These are phyloP conservation scores for Bagarius yarrelli DNA, from an alignment of 2,113 vertebrate species.

Conservation along the genomic window DNA sequence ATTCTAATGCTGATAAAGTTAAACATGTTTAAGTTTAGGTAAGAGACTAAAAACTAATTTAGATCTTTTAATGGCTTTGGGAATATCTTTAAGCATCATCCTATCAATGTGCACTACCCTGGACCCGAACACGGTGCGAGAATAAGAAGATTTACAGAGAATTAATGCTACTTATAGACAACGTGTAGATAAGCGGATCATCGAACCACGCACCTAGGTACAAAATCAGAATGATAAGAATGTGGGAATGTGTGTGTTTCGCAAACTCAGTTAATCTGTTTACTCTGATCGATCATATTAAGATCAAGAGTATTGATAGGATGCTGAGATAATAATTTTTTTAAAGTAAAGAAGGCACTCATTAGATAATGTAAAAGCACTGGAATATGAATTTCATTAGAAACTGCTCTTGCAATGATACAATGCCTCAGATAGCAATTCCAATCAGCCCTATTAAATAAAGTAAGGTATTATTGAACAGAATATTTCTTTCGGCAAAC, in stretches of 20 bases:
- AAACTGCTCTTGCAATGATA: neutral
- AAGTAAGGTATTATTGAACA: neutral
- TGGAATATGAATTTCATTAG: slow-evolving; percentile 7
- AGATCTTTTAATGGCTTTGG: neutral
- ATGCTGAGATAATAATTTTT: neutral
- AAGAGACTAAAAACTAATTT: neutral
- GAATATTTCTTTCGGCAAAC: neutral
- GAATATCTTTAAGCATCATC: slow-evolving; percentile 25
- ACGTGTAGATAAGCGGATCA: slow-evolving; percentile 48
- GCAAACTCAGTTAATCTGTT: slow-evolving; percentile 45
- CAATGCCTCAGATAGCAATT: neutral
- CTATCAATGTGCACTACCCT: slow-evolving; percentile 25
- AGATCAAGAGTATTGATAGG: slow-evolving; percentile 1
- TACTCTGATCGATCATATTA: slow-evolving; percentile 26
- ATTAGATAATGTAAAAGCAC: slow-evolving; percentile 12
- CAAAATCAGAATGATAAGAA: slow-evolving; percentile 53
- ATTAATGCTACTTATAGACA: slow-evolving; percentile 48
- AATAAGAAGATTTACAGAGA: slow-evolving; percentile 57
- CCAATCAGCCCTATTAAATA: neutral
- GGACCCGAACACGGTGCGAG: slow-evolving; percentile 43
- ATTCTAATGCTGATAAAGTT: neutral
- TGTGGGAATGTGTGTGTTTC: slow-evolving; percentile 45
- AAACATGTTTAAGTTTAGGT: neutral
- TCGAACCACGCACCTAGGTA: slow-evolving; percentile 34
- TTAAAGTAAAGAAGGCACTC: neutral